Evolutionary conservation across 1,140 invertebrate species (phyloP).

Genomic region (Orussus abietinus): DNA sequence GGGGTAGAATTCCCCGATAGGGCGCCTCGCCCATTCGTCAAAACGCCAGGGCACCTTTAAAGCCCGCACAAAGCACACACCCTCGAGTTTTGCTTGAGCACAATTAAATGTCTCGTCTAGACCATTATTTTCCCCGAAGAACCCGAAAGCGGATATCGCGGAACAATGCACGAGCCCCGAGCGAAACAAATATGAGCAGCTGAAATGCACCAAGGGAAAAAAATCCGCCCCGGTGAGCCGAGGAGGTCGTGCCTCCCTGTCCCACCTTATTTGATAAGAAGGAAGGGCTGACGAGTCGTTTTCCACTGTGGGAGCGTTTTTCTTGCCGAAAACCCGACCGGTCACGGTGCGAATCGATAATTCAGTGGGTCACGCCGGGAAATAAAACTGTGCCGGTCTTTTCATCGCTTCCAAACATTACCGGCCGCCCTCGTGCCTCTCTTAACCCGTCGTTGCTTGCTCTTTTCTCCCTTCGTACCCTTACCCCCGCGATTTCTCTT

Average conservation of each 20-base stretch:
- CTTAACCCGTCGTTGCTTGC: slow-evolving; percentile 18
- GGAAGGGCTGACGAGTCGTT: slow-evolving; percentile 5
- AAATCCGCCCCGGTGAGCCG: slow-evolving; percentile 14
- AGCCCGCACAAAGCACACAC: no score
- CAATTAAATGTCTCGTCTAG: no score
- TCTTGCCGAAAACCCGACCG: slow-evolving; percentile 29
- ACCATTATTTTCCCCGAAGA: slow-evolving; percentile 33
- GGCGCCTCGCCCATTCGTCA: no score
- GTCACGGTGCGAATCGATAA: slow-evolving; percentile 29
- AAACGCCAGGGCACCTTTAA: no score
- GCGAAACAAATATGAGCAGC: slow-evolving; percentile 11
- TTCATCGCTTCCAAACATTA: slow-evolving; percentile 12
- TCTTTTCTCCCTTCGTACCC: slow-evolving; percentile 1
- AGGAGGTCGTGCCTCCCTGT: slow-evolving; percentile 6
- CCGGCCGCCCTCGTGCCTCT: slow-evolving; percentile 9
- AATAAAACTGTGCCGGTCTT: slow-evolving; percentile 37
- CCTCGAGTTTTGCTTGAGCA: no score
- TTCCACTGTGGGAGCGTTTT: slow-evolving; percentile 24
- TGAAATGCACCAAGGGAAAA: background rate
- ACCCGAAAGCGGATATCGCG: slow-evolving; percentile 32
- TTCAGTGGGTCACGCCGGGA: slow-evolving; percentile 35
- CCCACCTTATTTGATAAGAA: slow-evolving; percentile 18
- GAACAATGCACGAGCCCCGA: slow-evolving; percentile 41
- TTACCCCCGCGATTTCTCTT: slow-evolving; percentile 5
- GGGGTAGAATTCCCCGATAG: no score